Base-by-base conservation (phyloP, 2,113 vertebrate genomes). In the Cinclus mexicanus region DNA sequence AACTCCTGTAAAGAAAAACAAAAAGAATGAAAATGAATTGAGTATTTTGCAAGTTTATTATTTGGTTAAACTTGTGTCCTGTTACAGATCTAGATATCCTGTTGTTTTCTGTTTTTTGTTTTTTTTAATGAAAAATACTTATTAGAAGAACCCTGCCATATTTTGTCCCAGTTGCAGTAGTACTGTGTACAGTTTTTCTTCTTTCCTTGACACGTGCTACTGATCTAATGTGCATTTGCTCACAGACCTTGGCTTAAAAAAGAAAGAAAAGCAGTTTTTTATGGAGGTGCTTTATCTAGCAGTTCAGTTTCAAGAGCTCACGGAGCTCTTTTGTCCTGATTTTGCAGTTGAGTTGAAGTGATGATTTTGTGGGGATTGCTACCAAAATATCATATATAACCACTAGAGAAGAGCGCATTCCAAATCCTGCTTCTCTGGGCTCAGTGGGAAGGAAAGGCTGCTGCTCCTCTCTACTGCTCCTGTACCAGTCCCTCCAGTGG, bases 401-500 rank as follows among this genome's bases (percentile, higher is more conserved):
- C 4, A 1, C 6, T 15, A 21, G 21, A 68, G 57, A 33, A 72
- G 70, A 53, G 33, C 16, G 21, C 47, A 44, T 75, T 57, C 19
- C 4, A 24, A 35, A 11, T 90, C 33, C 78, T 74, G 56, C 29
- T 69, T 0, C 21, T 47, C 37, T 31, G 39, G 31, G 31, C 31
- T 49, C 7, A 4, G n/a, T 11, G 31, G 50, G 28, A 53, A 67
- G 46, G 41, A 65, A 49, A 28, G 37, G 50, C 44, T 74, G 24
- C 37, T 6, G 2, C 33, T 16, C 12, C 16, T 42, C 56, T 53
- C 23, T 7, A 0, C 35, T 39, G 19, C 39, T 75, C 23, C 26
- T 1, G 1, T 57, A 9, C 33, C 29, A 44, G 0, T 12, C 22
- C 9, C 16, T 71, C 14, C 35, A 18, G 17, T 60, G 37, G 24